These are phyloP conservation scores for Artemia sinica DNA, from an alignment of 2,888 invertebrate genomes.

Conservation along the genomic window DNA sequence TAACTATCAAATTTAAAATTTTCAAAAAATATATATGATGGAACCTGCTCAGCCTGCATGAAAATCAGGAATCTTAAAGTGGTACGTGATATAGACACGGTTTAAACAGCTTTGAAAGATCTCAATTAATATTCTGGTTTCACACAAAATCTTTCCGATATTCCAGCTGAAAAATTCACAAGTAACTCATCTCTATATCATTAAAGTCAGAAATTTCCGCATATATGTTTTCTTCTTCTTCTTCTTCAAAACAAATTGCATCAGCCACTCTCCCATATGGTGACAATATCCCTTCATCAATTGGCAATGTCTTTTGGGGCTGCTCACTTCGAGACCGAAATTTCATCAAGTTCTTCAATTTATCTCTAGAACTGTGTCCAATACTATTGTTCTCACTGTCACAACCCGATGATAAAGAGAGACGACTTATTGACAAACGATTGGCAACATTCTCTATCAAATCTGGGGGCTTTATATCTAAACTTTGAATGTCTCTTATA, in stretches of 20 bases:
- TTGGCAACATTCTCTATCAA: background rate
- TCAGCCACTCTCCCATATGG: conserved; percentile 6
- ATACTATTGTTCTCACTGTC: conserved; percentile 1
- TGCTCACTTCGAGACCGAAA: conserved; percentile 3
- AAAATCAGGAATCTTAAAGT: too few species aligned
- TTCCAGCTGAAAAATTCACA: background rate
- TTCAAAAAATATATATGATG: too few species aligned
- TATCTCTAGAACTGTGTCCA: background rate
- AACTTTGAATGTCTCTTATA: background rate
- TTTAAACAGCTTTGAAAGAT: too few species aligned
- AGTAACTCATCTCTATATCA: background rate
- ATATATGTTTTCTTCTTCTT: background rate
- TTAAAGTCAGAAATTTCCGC: background rate
- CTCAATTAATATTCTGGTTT: too few species aligned
- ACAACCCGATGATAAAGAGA: background rate
- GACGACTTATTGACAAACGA: background rate
- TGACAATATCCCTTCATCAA: background rate
- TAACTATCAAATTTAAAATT: too few species aligned
- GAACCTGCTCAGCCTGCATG: too few species aligned
- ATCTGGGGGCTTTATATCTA: background rate
- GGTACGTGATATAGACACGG: too few species aligned
- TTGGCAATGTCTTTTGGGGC: background rate
- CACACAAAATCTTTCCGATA: too few species aligned
- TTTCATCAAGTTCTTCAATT: conserved; percentile 10
- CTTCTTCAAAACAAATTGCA: background rate